A percentile compares a stretch with the other conserved stretches of the same genome.
Evolutionary conservation across 2,888 invertebrate genomes (phyloP).

Genomic region (Andrena hattorfiana): DNA sequence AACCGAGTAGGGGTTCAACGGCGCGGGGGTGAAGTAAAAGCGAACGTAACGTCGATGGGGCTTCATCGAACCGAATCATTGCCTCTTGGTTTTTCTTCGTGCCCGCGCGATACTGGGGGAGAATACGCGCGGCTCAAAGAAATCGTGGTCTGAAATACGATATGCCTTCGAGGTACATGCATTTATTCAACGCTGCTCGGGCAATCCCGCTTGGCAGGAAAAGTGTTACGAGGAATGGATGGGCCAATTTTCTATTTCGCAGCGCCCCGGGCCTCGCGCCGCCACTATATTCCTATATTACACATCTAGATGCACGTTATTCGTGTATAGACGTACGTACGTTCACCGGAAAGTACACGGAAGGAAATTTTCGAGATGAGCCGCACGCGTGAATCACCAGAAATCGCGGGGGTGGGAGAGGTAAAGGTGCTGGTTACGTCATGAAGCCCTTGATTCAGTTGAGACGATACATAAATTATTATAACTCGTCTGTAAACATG

Average conservation of each 20-base stretch:
- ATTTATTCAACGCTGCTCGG: conserved; percentile 79
- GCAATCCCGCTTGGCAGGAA: conserved; percentile 76
- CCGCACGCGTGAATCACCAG: conserved; percentile 6
- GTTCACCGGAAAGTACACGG: conserved; percentile 14
- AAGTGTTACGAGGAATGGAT: conserved; percentile 81
- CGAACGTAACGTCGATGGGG: conserved; percentile 28
- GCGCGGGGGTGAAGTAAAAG: conserved; percentile 22
- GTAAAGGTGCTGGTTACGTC: conserved; percentile 18
- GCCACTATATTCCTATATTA: conserved; percentile 60
- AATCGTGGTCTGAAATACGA: conserved; percentile 55
- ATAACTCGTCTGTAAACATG: conserved; percentile 7
- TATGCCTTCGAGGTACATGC: conserved; percentile 76
- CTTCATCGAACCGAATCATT: conserved; percentile 60
- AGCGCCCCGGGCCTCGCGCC: conserved; percentile 68
- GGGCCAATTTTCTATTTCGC: conserved; percentile 82
- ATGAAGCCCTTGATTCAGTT: conserved; percentile 63
- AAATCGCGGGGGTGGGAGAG: conserved; percentile 21
- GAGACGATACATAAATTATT: conserved; percentile 69
- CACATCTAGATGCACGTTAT: conserved; percentile 54
- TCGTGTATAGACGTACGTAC: conserved; percentile 5
- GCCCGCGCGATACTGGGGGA: conserved; percentile 26
- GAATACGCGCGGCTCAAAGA: conserved; percentile 46
- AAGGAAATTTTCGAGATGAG: conserved; percentile 19
- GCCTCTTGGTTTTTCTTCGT: conserved; percentile 38
- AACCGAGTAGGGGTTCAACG: conserved; percentile 22